Conservation (phyloP, 2,888 invertebrate species). For the Hydrotaea cyrtoneurina region DNA sequence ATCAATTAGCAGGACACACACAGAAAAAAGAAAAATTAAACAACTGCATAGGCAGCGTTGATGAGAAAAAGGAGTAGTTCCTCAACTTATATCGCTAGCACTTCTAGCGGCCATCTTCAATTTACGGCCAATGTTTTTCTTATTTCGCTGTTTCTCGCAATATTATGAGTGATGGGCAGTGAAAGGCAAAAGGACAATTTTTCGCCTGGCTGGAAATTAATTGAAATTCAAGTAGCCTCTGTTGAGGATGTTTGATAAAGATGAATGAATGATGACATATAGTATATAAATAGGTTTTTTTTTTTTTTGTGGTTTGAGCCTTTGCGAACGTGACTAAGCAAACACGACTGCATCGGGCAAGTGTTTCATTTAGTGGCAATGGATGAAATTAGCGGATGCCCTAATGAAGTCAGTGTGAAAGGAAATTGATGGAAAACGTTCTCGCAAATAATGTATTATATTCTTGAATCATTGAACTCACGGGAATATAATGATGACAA, state of each 20-base stretch:
- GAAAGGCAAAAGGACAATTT: conserved; percentile 55
- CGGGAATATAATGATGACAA: too few species aligned
- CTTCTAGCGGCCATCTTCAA: neutral
- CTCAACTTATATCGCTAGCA: neutral
- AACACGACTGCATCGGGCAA: neutral
- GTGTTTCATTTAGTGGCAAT: too few species aligned
- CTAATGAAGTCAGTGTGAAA: too few species aligned
- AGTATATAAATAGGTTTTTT: neutral
- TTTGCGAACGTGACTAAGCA: neutral
- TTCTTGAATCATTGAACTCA: too few species aligned
- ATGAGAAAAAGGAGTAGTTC: conserved; percentile 15
- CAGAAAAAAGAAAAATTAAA: conserved; percentile 5
- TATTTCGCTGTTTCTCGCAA: neutral
- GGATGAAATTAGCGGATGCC: too few species aligned
- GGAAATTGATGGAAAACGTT: too few species aligned
- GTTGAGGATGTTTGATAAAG: conserved; percentile 37
- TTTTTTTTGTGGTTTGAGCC: neutral
- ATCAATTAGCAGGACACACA: conserved; percentile 47
- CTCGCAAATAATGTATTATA: too few species aligned
- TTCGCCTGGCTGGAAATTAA: conserved; percentile 59
- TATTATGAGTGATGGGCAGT: conserved; percentile 52
- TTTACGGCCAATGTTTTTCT: conserved; percentile 19
- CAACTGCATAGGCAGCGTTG: neutral
- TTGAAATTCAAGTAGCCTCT: conserved; percentile 59
- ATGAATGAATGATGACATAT: conserved; percentile 20